Evolutionary conservation across 2,888 invertebrate genomes (phyloP).

Genomic region (Bombyx huttoni): DNA sequence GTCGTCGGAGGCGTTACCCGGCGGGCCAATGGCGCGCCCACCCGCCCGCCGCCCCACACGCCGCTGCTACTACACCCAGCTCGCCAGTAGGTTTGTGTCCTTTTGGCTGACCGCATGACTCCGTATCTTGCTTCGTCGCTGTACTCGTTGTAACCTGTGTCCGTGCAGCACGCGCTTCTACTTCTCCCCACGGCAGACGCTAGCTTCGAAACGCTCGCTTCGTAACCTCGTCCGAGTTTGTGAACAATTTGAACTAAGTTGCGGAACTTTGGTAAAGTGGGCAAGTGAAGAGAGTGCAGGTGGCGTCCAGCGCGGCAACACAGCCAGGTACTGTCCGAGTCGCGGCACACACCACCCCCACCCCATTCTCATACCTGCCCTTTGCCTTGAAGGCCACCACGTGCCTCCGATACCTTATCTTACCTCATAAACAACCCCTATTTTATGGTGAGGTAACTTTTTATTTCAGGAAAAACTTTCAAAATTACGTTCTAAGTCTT

Average conservation of each 20-base stretch:
- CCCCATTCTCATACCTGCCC: slow-evolving; percentile 15
- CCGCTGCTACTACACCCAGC: slow-evolving; percentile 50
- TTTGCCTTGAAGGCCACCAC: slow-evolving; percentile 29
- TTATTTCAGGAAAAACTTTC: background rate
- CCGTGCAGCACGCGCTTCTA: slow-evolving; percentile 63
- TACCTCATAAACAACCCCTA: background rate
- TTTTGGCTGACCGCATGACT: slow-evolving; percentile 74
- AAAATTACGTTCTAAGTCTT: too few species aligned
- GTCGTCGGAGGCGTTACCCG: slow-evolving; percentile 58
- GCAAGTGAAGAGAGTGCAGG: slow-evolving; percentile 44
- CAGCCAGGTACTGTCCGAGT: slow-evolving; percentile 53
- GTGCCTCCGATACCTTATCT: slow-evolving; percentile 19
- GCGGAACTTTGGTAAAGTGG: slow-evolving; percentile 43
- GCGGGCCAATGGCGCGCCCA: slow-evolving; percentile 61
- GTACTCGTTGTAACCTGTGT: slow-evolving; percentile 63
- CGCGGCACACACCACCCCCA: slow-evolving; percentile 21
- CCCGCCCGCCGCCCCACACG: slow-evolving; percentile 49
- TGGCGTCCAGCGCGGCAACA: slow-evolving; percentile 42
- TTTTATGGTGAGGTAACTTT: background rate
- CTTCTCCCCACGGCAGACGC: slow-evolving; percentile 37
- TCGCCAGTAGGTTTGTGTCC: slow-evolving; percentile 73
- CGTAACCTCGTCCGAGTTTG: slow-evolving; percentile 37
- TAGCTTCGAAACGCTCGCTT: slow-evolving; percentile 50
- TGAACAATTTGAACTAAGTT: slow-evolving; percentile 36
- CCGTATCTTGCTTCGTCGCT: slow-evolving; percentile 72